These are phyloP conservation scores for Coptotermes formosanus DNA, from an alignment of 1,140 invertebrate species.

Conservation along the genomic window DNA sequence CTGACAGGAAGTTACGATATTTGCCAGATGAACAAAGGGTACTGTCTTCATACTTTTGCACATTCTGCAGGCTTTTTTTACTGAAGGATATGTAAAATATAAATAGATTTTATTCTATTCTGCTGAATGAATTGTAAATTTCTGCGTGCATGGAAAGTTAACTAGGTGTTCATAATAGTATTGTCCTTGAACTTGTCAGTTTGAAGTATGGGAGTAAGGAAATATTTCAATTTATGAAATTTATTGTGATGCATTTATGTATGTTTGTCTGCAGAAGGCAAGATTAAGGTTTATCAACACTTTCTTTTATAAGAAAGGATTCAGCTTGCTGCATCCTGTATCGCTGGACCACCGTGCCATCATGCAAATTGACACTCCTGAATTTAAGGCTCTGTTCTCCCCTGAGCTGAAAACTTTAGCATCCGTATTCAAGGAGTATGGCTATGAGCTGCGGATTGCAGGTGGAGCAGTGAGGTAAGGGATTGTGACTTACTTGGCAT, in stretches of 20 bases:
- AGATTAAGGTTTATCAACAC: neutral
- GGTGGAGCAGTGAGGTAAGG: slow-evolving; percentile 83
- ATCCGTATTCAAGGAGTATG: slow-evolving; percentile 75
- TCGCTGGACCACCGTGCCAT: slow-evolving; percentile 63
- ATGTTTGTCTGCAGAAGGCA: neutral
- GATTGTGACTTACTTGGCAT: too few species aligned
- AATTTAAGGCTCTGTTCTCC: slow-evolving; percentile 82
- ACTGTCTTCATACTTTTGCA: too few species aligned
- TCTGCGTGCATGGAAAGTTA: too few species aligned
- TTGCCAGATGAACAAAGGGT: too few species aligned
- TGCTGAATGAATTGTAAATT: too few species aligned
- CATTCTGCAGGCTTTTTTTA: too few species aligned
- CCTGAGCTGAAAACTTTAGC: slow-evolving; percentile 69
- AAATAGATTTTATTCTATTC: too few species aligned
- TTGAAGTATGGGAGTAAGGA: too few species aligned
- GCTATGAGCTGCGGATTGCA: slow-evolving; percentile 87
- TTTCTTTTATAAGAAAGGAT: neutral
- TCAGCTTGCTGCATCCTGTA: neutral
- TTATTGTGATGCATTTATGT: neutral
- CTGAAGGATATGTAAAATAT: too few species aligned
- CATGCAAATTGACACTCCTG: slow-evolving; percentile 63
- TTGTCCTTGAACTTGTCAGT: too few species aligned
- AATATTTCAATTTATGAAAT: neutral
- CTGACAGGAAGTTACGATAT: too few species aligned
- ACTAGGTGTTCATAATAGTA: too few species aligned